Base-by-base conservation (phyloP, 2,113 vertebrate species). In the Stomatorhinus ivindoensis region DNA sequence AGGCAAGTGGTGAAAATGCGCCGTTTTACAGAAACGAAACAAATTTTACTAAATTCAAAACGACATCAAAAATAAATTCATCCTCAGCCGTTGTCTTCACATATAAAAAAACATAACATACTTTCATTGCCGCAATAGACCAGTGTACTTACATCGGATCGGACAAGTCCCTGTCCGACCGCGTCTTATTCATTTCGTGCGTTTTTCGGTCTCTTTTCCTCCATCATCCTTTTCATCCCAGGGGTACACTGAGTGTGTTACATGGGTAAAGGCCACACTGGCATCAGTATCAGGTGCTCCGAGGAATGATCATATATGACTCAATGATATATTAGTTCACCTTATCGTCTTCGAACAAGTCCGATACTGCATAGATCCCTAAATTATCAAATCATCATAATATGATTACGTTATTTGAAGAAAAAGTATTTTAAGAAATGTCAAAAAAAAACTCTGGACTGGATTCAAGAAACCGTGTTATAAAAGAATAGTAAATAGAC, bases 311-410 rank as follows among this genome's bases (percentile, higher is more conserved):
- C 80, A 61, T 44, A 24, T 76, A 65, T 53, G 46, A 47, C 46
- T 21, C 86, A 89, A n/a, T 89, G 69, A 50, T 55, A 58, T 85
- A 86, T 85, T 50, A 53, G 51, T 42, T 55, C 85, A 55, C 69
- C 76, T 9, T 24, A 73, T 69, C 46, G 21, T 80, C 15, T 42
- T 61, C 39, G 86, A 86, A 84, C 90, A 89, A 89, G 89, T 91
- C 89, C 88, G 80, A 88, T 76, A 89, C 90, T 91, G 94, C 92
- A 92, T 91, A 27, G 42, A 90, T 88, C 42, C 15, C 87, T 19
- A 50, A 27, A 50, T 84, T 1, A 84, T 46, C 21, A 84, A 24
- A 44, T 47, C 19, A 46, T 8, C 39, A 47, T 46, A 84, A n/a
- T n/a, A 84, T 47, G 44, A 46, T 21, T 46, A 46, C 80, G 21